A percentile compares a stretch with the other conserved stretches of the same genome.
These are phyloP conservation scores for Melikaiella ostensackeni DNA, from an alignment of 2,888 invertebrate genomes.

Conservation along the genomic window DNA sequence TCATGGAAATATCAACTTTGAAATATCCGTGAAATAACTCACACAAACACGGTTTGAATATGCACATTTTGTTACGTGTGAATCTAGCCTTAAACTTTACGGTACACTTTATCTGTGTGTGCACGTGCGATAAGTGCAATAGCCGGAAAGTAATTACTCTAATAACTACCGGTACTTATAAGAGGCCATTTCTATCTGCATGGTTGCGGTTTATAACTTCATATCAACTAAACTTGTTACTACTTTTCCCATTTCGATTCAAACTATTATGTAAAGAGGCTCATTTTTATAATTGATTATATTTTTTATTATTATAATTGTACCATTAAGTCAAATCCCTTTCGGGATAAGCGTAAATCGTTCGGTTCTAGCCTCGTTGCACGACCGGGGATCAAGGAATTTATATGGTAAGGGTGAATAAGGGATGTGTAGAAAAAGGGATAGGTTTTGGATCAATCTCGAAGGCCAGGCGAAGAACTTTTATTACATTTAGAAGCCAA, in stretches of 20 bases:
- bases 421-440: too few relatives aligned
- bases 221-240: conserved; percentile 42
- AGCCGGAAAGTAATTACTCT: conserved; percentile 60
- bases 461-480: too few relatives aligned
- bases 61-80: conserved; percentile 5
- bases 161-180: conserved; percentile 58
- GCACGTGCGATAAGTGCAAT: conserved; percentile 42
- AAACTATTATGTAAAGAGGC: background rate
- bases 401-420: too few relatives aligned
- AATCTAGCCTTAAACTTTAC: conserved; percentile 4
- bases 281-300: background rate
- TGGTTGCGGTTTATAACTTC: conserved; percentile 56
- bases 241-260: conserved; percentile 1
- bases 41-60: background rate
- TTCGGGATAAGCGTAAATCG: too few relatives aligned
- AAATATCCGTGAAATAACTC: conserved; percentile 3
- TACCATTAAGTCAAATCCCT: too few relatives aligned
- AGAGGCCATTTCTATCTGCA: conserved; percentile 50
- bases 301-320: too few relatives aligned
- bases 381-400: too few relatives aligned
- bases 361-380: too few relatives aligned
- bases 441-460: too few relatives aligned
- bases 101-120: conserved; percentile 18
- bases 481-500: too few relatives aligned
- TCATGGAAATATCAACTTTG: background rate